Conservation (phyloP, 2,113 vertebrate genomes). For the Rhinolophus ferrumequinum region DNA sequence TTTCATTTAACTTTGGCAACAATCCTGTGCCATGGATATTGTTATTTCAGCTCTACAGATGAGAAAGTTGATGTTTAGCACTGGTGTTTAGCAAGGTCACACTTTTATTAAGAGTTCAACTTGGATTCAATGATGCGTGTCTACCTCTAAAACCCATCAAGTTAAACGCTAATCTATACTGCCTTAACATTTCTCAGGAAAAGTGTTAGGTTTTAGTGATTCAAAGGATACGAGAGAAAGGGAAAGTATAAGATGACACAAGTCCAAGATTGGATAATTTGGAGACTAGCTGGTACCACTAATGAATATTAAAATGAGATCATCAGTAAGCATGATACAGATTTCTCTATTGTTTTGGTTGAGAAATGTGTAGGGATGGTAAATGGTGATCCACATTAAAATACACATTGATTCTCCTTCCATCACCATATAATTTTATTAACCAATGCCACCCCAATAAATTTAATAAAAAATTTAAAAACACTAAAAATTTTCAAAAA, state of each 20-base stretch:
- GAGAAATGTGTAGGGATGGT: background rate
- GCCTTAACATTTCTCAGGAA: background rate
- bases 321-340: background rate
- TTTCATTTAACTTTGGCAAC: background rate
- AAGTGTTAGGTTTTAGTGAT: background rate
- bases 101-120: background rate
- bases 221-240: background rate
- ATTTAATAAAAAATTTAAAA: no score
- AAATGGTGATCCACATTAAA: background rate
- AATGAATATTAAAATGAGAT: conserved; percentile 5
- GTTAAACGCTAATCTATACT: background rate
- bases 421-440: no score
- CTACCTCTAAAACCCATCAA: background rate
- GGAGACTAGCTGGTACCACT: background rate
- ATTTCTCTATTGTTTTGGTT: background rate
- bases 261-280: background rate
- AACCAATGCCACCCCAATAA: no score
- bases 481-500: no score
- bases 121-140: background rate
- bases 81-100: background rate
- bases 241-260: background rate
- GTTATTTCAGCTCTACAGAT: background rate
- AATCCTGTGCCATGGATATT: background rate
- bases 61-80: background rate
- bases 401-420: background rate